Base-by-base conservation (phyloP, 2,113 vertebrate genomes). In the Barnardius zonarius region DNA sequence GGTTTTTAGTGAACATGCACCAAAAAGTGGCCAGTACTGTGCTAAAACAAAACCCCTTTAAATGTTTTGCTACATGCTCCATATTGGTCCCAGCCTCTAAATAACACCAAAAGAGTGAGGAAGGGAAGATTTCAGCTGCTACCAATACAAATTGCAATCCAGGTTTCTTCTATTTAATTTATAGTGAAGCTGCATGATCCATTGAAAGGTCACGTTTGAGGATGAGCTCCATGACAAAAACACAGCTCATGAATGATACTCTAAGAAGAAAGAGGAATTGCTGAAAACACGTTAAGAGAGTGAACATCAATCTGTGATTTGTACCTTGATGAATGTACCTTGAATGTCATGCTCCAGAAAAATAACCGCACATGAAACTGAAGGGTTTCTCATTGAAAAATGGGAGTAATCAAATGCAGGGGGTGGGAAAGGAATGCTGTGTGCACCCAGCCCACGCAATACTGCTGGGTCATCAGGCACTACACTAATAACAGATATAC, bases 401-500 rank as follows among this genome's bases (percentile, higher is more conserved):
- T 4, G 7, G 9, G 39, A 41, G 37, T 15, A 6, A 37, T 4
- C 3, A 4, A 17, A 22, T 5, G 35, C 17, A 37, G 24, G 5
- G 22, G 15, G 7, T 7, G 54, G 70, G 63, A 67, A 33, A 28
- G 37, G 44, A 44, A 5, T 3, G 19, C 17, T 17, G 51, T 1
- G 5, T 8, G 59, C 11, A 0, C 25, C 68, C 77, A 22, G 4
- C 59, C 59, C 59, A 17, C 4, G 3, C 59, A 7, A 17, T 39
- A 0, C 17, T 6, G 31, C 83, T 24, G 25, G 4, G 44, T 8
- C 62, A 3, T 11, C 43, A 16, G 41, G 48, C 46, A 5, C 37
- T 25, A 3, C 4, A 0, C 35, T 5, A 7, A 11, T 9, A 8
- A 5, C 2, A 3, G 22, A 2, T 3, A 4, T 1, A 5, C 11